phyloP scores from a whole-genome alignment of 2,888 invertebrate species.

The Nymphalis c-album region DNA sequence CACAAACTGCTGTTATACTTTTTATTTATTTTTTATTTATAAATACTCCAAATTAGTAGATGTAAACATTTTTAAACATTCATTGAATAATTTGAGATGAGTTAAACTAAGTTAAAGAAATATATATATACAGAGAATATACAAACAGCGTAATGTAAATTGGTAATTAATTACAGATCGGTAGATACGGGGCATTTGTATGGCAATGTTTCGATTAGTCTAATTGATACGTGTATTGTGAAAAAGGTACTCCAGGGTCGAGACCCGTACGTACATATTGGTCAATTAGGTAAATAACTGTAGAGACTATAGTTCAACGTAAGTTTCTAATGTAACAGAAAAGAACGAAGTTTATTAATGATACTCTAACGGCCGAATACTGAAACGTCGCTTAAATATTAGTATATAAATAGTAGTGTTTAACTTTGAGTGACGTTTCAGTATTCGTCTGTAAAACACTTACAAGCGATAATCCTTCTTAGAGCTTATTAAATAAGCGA shows the following conservation, averaged over 20 bases:
- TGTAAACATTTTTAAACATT: too few relatives aligned
- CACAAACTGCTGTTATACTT: too few relatives aligned
- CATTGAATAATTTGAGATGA: too few relatives aligned
- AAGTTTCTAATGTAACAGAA: slow-evolving; percentile 31
- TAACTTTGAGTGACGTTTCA: too few relatives aligned
- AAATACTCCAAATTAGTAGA: too few relatives aligned
- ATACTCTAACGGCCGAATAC: too few relatives aligned
- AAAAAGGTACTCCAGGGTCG: slow-evolving; percentile 41
- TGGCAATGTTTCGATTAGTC: slow-evolving; percentile 37
- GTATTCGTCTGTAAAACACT: too few relatives aligned
- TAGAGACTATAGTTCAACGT: slow-evolving; percentile 37
- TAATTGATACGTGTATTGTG: slow-evolving; percentile 42
- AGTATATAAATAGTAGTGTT: too few relatives aligned
- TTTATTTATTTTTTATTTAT: too few relatives aligned
- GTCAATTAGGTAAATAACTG: slow-evolving; percentile 45
- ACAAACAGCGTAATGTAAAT: slow-evolving; percentile 23
- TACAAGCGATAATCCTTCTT: slow-evolving; percentile 5
- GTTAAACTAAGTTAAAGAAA: background rate
- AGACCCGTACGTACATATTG: slow-evolving; percentile 36
- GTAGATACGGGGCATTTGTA: slow-evolving; percentile 15
- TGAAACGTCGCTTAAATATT: too few relatives aligned
- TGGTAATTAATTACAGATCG: slow-evolving; percentile 24
- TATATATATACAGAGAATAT: slow-evolving; percentile 15
- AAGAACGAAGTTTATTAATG: slow-evolving; percentile 9
- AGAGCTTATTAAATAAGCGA: slow-evolving; percentile 6